Base-by-base conservation (phyloP, 2,888 invertebrate species). In the Plagodis pulveraria region DNA sequence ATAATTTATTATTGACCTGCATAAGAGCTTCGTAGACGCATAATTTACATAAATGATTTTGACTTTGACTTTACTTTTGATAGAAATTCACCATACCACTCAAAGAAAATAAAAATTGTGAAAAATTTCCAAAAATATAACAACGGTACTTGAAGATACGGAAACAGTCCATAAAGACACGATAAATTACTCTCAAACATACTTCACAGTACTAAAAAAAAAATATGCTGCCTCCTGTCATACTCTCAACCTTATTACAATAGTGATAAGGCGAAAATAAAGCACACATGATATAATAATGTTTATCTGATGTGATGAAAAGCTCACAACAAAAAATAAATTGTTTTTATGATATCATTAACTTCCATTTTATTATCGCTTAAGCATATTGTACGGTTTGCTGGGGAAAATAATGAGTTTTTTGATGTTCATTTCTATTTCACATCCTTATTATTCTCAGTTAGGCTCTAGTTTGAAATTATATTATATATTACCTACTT, bases 171-270 rank as follows among this genome's bases (percentile, higher is more conserved):
- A 64, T 73, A 78, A 80, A 74, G 77, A 79, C 80, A 79, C 69
- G 72, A 76, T 74, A 83, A 83, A 84, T 83, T 82, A 83, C 82
- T 82, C 77, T 40, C 49, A 48, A 66, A 65, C 58, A 64, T 68
- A 57, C 56, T 46, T 61, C 64, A 46, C 74, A 73, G 74, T 72
- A 75, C 49, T 72, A 69, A 66, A 51, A 49, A 43, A 58, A 63
- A 22, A 22, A 69, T 22, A 70, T 68, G 57, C 52, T 57, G 33
- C 40, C 1, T 36, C 46, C 47, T 44, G 48, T 40, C 47, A 50
- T 10, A 72, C 57, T 71, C 63, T 64, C 56, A 64, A 67, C 68
- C 70, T 68, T 72, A 69, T 57, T 41, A 35, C 8, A 62, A 12
- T 43, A 22, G 44, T 11, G 52, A 53, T 67, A 67, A 68, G 63